Evolutionary conservation across 2,888 invertebrate species (phyloP).

Genomic region (Scaptomyza cyrtandrae): DNA sequence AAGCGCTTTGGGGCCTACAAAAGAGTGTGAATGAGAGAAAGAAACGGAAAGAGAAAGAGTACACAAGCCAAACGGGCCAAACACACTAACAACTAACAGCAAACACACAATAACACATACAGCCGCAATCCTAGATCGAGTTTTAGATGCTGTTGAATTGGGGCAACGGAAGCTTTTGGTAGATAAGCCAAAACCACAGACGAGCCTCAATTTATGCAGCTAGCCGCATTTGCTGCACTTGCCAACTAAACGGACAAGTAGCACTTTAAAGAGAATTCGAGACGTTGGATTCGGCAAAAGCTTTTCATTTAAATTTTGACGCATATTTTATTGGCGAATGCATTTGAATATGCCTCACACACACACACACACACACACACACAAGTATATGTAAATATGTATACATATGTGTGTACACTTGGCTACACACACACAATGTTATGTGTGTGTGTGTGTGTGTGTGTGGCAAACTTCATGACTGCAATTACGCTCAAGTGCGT

Average conservation of each 20-base stretch:
- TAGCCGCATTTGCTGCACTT: conserved; percentile 43
- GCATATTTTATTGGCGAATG: conserved; percentile 71
- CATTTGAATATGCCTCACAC: conserved; percentile 51
- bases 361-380: conserved; percentile 45
- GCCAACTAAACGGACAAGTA: conserved; percentile 40
- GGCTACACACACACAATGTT: conserved; percentile 20
- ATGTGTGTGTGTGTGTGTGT: too few relatives aligned
- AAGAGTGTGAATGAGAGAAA: neutral
- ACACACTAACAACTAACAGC: conserved; percentile 1
- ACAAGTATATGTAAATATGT: neutral
- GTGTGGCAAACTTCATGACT: conserved; percentile 46
- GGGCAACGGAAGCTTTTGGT: conserved; percentile 30
- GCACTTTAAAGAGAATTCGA: conserved; percentile 46
- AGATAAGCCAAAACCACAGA: conserved; percentile 63
- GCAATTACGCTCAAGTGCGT: conserved; percentile 79
- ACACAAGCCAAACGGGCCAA: conserved; percentile 10
- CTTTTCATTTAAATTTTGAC: conserved; percentile 73
- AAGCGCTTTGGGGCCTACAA: conserved; percentile 33
- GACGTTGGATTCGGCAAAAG: conserved; percentile 20
- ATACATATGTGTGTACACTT: conserved; percentile 7
- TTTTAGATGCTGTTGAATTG: conserved; percentile 20
- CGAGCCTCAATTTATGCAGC: conserved; percentile 64
- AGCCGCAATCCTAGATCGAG: conserved; percentile 16
- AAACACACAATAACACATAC: conserved; percentile 9
- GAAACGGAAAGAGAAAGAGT: neutral